Conservation (phyloP, 1,140 invertebrate species). For the Argopecten irradians region DNA sequence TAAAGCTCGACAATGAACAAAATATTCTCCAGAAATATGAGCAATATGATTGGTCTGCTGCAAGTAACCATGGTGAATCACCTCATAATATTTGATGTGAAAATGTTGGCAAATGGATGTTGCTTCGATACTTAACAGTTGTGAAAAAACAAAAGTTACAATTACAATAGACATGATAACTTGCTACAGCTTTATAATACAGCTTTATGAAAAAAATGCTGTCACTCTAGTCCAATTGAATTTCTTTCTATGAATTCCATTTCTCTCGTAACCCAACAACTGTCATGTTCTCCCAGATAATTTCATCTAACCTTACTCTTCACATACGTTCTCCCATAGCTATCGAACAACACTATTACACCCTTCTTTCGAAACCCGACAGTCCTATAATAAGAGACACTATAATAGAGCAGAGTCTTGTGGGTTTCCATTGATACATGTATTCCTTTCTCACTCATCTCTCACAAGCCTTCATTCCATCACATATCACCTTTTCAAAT, state of each 20-base stretch:
- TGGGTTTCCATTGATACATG: too few relatives aligned
- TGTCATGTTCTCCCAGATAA: not conserved
- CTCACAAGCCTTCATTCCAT: not conserved
- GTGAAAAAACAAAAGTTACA: not conserved
- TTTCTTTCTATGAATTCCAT: too few relatives aligned
- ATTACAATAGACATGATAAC: not conserved
- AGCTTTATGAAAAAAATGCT: not conserved
- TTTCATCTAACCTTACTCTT: too few relatives aligned
- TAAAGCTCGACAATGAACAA: not conserved
- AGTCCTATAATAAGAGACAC: too few relatives aligned
- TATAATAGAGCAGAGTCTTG: too few relatives aligned
- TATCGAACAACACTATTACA: too few relatives aligned
- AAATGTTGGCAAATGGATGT: slow-evolving; percentile 21
- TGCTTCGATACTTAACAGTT: not conserved
- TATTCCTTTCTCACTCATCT: not conserved
- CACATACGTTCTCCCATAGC: too few relatives aligned
- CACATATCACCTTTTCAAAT: not conserved
- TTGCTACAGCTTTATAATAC: slow-evolving; percentile 1
- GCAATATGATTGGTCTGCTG: slow-evolving; percentile 2
- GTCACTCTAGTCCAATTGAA: too few relatives aligned
- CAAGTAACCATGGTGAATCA: not conserved
- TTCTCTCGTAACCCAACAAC: not conserved
- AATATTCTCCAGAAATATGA: not conserved
- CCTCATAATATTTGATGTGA: not conserved
- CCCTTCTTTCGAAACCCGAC: too few relatives aligned